Conservation (phyloP, 2,888 invertebrate genomes). For the Tipula confusa region DNA sequence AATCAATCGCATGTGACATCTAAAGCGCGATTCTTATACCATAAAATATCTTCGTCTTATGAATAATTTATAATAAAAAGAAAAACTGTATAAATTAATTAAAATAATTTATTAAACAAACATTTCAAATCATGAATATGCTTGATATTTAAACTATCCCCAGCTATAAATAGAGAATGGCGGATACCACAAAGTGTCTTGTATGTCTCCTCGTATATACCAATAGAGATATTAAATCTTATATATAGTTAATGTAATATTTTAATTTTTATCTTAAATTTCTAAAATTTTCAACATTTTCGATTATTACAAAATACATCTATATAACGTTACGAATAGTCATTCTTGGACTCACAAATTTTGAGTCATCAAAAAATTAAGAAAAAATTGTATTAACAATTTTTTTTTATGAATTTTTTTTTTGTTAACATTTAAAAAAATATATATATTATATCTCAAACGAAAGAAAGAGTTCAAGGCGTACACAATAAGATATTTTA, state of each 20-base stretch:
- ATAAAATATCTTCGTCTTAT: background rate
- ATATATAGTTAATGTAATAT: background rate
- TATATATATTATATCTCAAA: background rate
- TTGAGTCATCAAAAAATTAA: background rate
- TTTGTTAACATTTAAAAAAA: slow-evolving; percentile 4
- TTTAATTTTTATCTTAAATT: background rate
- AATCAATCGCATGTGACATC: background rate
- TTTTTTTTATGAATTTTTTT: background rate
- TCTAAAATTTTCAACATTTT: background rate
- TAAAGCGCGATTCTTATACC: background rate
- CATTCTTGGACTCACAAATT: background rate
- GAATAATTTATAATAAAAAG: background rate
- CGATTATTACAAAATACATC: background rate
- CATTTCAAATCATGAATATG: background rate
- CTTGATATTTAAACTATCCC: background rate
- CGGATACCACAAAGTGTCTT: slow-evolving; percentile 3
- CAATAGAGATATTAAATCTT: background rate
- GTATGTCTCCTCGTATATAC: background rate
- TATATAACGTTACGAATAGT: background rate
- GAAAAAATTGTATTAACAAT: background rate
- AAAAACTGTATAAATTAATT: background rate
- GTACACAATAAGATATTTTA: background rate
- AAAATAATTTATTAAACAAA: background rate
- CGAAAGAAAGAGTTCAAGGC: slow-evolving; percentile 14
- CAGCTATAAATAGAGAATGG: too few species aligned